Percentiles rank a stretch among this genome's conserved stretches.
These are phyloP conservation scores for Rhinichthys osculus DNA, from an alignment of 2,797 vertebrate species.

Conservation along the genomic window DNA sequence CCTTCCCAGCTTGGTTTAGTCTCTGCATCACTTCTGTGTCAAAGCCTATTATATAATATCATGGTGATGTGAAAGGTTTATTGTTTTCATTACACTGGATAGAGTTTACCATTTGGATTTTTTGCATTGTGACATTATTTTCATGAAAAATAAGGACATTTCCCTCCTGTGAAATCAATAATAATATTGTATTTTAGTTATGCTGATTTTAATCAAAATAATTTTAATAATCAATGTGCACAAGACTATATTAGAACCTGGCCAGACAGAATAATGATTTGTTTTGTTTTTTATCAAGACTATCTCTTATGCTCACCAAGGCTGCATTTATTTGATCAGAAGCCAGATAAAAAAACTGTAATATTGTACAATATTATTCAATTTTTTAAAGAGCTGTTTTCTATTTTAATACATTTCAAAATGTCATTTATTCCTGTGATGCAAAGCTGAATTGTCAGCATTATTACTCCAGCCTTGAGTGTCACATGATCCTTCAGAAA, in stretches of 20 bases:
- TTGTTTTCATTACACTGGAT: neutral
- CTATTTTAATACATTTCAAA: neutral
- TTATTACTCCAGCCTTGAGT: neutral
- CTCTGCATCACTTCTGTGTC: neutral
- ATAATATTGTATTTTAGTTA: neutral
- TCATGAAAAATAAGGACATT: neutral
- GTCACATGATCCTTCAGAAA: neutral
- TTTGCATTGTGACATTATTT: neutral
- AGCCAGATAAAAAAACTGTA: neutral
- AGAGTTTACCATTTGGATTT: neutral
- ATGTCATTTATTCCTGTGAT: neutral
- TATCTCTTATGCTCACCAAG: neutral
- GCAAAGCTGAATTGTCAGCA: neutral
- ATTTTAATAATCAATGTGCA: neutral
- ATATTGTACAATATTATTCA: neutral
- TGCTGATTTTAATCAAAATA: neutral
- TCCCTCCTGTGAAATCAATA: neutral
- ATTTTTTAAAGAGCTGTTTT: neutral
- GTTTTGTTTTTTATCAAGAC: neutral
- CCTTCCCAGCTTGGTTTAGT: neutral
- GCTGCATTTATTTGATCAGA: neutral
- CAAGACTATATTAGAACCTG: neutral
- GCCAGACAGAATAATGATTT: neutral
- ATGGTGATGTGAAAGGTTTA: neutral
- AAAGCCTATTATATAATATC: neutral